phyloP scores from a whole-genome alignment of 1,140 invertebrate species.

The Zophobas morio region DNA sequence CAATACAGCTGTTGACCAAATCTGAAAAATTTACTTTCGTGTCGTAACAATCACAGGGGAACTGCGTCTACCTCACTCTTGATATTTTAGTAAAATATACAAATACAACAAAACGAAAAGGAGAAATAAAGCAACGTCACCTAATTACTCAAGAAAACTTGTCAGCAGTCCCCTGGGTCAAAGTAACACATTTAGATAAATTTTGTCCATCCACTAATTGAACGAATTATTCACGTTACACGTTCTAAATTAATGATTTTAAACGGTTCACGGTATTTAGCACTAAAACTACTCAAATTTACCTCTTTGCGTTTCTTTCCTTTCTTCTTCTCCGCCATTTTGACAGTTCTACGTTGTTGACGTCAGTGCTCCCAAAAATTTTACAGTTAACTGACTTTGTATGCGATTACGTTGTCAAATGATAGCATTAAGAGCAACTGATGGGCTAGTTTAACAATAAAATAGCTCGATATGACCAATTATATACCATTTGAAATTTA shows the following conservation, averaged over 20 bases:
- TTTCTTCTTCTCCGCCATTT: conserved; percentile 84
- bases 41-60: too few relatives aligned
- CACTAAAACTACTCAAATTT: conserved; percentile 63
- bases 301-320: conserved; percentile 83
- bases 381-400: conserved; percentile 34
- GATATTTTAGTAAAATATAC: not conserved
- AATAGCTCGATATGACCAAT: not conserved
- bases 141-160: conserved; percentile 35
- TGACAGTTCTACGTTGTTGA: conserved; percentile 67
- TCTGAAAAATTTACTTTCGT: too few relatives aligned
- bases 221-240: conserved; percentile 33
- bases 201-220: conserved; percentile 6
- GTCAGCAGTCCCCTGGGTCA: not conserved
- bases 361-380: conserved; percentile 57
- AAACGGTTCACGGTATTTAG: conserved; percentile 13
- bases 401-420: conserved; percentile 16
- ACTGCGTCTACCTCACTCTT: too few relatives aligned
- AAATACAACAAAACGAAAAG: not conserved
- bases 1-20: too few relatives aligned
- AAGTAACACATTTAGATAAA: not conserved
- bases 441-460: not conserved
- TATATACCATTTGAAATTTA: conserved; percentile 1
- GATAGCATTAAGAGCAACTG: conserved; percentile 1
- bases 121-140: conserved; percentile 46
- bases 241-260: not conserved